These are phyloP conservation scores for Gyps fulvus DNA, from an alignment of 2,113 vertebrate species.

Conservation along the genomic window DNA sequence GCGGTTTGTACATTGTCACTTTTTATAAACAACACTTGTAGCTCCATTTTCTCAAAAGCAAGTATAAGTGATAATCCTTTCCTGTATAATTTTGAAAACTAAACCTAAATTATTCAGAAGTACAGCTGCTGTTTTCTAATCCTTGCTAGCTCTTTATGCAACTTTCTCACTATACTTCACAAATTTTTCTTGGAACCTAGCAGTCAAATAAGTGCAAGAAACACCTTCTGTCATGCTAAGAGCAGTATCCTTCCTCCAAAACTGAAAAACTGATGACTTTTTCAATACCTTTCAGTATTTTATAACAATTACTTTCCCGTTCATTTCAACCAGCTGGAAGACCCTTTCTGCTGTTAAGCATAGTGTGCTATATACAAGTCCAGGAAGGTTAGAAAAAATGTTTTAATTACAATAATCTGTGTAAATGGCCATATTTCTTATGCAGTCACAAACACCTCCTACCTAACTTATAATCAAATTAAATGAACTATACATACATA, in stretches of 20 bases:
- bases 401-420: background rate
- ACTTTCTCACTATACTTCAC: background rate
- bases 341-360: background rate
- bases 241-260: background rate
- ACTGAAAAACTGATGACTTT: background rate
- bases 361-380: background rate
- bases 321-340: background rate
- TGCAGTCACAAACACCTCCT: background rate
- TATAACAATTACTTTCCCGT: background rate
- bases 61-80: conserved; percentile 11
- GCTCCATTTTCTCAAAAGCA: background rate
- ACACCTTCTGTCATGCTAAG: background rate
- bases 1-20: background rate
- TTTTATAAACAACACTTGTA: conserved; percentile 3
- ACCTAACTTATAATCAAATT: background rate
- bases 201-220: background rate
- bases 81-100: conserved; percentile 22
- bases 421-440: background rate
- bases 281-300: background rate
- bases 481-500: background rate
- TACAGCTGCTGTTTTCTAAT: conserved; percentile 51
- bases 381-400: background rate
- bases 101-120: conserved; percentile 50
- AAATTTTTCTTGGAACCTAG: background rate
- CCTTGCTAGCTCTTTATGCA: background rate